These are phyloP conservation scores for Synanthedon myopaeformis DNA, from an alignment of 2,888 invertebrate species.

Conservation along the genomic window DNA sequence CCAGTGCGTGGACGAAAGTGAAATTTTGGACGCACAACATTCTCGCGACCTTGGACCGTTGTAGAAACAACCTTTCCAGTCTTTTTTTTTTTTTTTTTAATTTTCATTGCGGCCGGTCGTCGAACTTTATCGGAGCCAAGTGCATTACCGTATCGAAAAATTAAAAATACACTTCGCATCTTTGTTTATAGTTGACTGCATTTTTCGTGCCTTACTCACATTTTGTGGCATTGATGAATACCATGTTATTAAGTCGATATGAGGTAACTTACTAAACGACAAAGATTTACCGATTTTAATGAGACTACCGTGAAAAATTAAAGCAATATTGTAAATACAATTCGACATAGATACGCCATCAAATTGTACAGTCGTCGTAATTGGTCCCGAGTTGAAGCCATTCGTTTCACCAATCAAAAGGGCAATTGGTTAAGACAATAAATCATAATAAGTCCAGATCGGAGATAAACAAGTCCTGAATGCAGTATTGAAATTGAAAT, in stretches of 20 bases:
- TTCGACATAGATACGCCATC: background rate
- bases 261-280: background rate
- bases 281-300: background rate
- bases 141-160: constrained; percentile 1
- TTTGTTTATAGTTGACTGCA: background rate
- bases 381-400: background rate
- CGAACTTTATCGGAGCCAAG: constrained; percentile 8
- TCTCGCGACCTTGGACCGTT: constrained; percentile 4
- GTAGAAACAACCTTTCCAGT: constrained; percentile 3
- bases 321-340: background rate
- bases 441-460: constrained; percentile 22
- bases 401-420: constrained; percentile 11
- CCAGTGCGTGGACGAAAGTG: constrained; percentile 5
- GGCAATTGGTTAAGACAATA: constrained; percentile 24
- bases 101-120: constrained; percentile 1
- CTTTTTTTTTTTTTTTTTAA: background rate
- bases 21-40: constrained; percentile 4
- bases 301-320: background rate
- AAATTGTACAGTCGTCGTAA: background rate
- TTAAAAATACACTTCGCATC: background rate
- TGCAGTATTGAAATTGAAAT: background rate
- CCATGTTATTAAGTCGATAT: background rate
- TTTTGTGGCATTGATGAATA: background rate
- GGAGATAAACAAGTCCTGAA: constrained; percentile 14
- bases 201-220: background rate